These are phyloP conservation scores for Hydractinia symbiolongicarpus DNA, from an alignment of 30 jellyfish, hydroid and myxozoan species.

Conservation along the genomic window DNA sequence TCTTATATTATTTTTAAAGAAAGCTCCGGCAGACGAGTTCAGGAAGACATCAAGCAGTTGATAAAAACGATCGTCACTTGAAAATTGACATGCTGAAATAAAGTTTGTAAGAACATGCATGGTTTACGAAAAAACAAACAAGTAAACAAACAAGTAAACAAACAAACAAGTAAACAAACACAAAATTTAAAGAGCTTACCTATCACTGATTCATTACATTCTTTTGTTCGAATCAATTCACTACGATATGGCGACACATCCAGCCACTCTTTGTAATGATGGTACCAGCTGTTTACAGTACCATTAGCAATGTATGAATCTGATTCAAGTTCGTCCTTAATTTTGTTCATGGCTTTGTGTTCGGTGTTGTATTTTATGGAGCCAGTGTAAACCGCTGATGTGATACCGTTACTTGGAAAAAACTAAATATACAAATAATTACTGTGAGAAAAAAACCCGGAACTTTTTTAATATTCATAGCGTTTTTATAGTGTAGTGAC, in stretches of 20 bases:
- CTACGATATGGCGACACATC: neutral
- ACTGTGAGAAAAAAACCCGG: no score
- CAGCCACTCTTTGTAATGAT: constrained; percentile 43
- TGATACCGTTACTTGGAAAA: constrained; percentile 70
- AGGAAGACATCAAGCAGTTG: neutral
- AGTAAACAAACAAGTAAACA: neutral
- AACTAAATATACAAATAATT: constrained; percentile 23
- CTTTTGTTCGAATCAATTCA: neutral
- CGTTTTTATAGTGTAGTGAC: no score
- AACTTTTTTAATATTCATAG: no score
- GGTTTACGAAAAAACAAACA: neutral
- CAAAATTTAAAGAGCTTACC: neutral
- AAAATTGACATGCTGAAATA: neutral
- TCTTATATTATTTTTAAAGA: neutral
- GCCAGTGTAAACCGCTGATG: constrained; percentile 49
- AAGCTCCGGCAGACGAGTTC: neutral
- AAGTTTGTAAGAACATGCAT: neutral
- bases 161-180: neutral
- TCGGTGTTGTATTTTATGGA: constrained; percentile 49
- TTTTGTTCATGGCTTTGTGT: constrained; percentile 26
- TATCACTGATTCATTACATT: constrained; percentile 5
- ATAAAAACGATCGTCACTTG: neutral
- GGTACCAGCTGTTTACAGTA: constrained; percentile 58
- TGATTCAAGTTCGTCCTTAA: constrained; percentile 4
- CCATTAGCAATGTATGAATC: constrained; percentile 39